Base-by-base conservation (phyloP, 2,888 invertebrate genomes). In the Metacarcinus magister region DNA sequence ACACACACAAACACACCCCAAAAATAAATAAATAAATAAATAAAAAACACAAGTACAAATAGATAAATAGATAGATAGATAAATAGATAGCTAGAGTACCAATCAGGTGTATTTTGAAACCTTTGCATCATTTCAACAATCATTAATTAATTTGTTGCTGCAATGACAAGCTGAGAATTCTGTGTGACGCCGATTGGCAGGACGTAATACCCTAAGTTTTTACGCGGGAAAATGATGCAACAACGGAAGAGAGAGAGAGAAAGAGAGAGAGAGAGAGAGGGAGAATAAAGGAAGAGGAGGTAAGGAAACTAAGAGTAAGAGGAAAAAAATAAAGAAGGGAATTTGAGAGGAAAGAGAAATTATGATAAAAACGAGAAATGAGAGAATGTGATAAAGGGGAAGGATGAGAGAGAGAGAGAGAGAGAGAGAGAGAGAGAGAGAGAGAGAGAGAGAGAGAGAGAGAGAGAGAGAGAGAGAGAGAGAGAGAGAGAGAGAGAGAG, bases 381-480 rank as follows among this genome's bases (percentile, higher is more conserved):
- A 67, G n/a, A 67, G 67, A 67, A 67, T 0, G n/a, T n/a, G n/a
- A 67, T 67, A 19, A n/a, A 67, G 67, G n/a, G 54, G 54, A 54
- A 54, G 54, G 13, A 13, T 8, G 54, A 54, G 54, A 54, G 54
- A 54, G 54, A 54, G 54, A 54, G 54, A 54, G 54, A 54, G 54
- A 54, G 54, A 54, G 54, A 54, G 54, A 54, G 54, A 54, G 54
- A 54, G 54, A 54, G 54, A 54, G 54, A 54, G 54, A 54, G 54
- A 54, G 54, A 54, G 54, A 54, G 54, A 54, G 54, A 54, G 54
- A 54, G 54, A 54, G 54, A 54, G 54, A 54, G 54, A 54, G 54
- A 87, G 87, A 87, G 87, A 87, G 87, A 87, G 87, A 87, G 87
- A 87, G 87, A 87, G 87, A 87, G 87, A 87, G 87, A 87, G 87